Evolutionary conservation across 1,140 invertebrate species (phyloP), one percentile per base, ranked within the genome.

Genomic region (Drosophila lacteicornis): DNA sequence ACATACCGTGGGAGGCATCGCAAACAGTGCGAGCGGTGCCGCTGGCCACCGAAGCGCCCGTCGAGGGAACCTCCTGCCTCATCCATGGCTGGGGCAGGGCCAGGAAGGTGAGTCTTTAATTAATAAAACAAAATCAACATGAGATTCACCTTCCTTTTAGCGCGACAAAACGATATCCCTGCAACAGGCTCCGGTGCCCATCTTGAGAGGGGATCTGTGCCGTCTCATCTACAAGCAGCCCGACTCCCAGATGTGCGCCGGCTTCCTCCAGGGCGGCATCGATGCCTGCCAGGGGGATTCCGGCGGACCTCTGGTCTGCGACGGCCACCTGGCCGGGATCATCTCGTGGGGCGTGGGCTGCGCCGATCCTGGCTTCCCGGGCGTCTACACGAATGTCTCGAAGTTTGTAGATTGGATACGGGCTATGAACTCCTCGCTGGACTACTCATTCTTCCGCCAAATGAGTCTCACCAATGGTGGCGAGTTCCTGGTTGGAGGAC

Each of bases 291-390:
- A 43, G 7, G 78, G 92, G 73, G 95, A 95, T 80, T 94, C 94
- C 27, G 95, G 95, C 2, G 95, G 95, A 3, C 94, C 95, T 2
- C 75, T 96, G 55, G 80, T 94, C 13, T 93, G 93, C 74, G 68
- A 91, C 17, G 93, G 91, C 2, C 86, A 92, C 42, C 93, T 96
- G 50, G 94, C 94, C 33, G 96, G 96, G 8, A 92, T 97, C 11
- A 94, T 95, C 0, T 96, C 96, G 9, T 97, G 96, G 95, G 96
- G 96, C 40, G 94, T 94, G 45, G 94, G 94, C 7, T 97, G 96
- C 82, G 96, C 94, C 4, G 80, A 93, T 51, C 93, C 95, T 0
- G 70, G 79, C 4, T 94, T 94, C 76, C 96, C 96, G 0, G 96
- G 96, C 17, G 95, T 97, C 50, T 97, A 96, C 84, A 95, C 95